Conservation (phyloP, 2,797 vertebrate genomes). For the Notolepis coatsorum region DNA sequence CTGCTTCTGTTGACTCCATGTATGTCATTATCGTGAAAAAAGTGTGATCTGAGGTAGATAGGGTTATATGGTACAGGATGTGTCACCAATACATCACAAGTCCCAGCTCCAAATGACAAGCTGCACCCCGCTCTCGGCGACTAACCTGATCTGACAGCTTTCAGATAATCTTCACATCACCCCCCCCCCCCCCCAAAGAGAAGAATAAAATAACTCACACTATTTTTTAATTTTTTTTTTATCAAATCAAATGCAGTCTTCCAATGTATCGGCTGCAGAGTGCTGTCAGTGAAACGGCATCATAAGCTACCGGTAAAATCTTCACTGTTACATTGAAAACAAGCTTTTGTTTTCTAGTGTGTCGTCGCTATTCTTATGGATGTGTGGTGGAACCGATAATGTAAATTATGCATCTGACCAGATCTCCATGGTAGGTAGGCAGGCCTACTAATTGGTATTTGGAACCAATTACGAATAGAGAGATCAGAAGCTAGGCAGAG, state of each 20-base stretch:
- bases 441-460: too few relatives aligned
- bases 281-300: constrained; percentile 1
- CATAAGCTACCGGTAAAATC: neutral
- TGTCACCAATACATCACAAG: constrained; percentile 43
- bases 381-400: too few relatives aligned
- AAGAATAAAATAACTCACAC: constrained; percentile 27
- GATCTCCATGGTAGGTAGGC: too few relatives aligned
- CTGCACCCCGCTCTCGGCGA: constrained; percentile 63
- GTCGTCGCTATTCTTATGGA: neutral
- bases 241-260: constrained; percentile 39
- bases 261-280: constrained; percentile 11
- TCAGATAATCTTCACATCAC: constrained; percentile 71
- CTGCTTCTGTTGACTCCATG: constrained; percentile 22
- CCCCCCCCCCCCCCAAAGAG: constrained; percentile 23
- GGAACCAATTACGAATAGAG: too few relatives aligned
- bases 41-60: constrained; percentile 47
- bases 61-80: constrained; percentile 37
- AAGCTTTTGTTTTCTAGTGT: neutral
- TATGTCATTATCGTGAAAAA: constrained; percentile 39
- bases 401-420: too few relatives aligned
- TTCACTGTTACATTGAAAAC: neutral
- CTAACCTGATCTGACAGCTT: constrained; percentile 72
- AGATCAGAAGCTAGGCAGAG: too few relatives aligned
- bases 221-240: too few relatives aligned
- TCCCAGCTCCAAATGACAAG: constrained; percentile 42